A percentile compares a stretch with the other conserved stretches of the same genome.
Conservation (phyloP, 2,797 vertebrate genomes). For the Anguilla megastoma region DNA sequence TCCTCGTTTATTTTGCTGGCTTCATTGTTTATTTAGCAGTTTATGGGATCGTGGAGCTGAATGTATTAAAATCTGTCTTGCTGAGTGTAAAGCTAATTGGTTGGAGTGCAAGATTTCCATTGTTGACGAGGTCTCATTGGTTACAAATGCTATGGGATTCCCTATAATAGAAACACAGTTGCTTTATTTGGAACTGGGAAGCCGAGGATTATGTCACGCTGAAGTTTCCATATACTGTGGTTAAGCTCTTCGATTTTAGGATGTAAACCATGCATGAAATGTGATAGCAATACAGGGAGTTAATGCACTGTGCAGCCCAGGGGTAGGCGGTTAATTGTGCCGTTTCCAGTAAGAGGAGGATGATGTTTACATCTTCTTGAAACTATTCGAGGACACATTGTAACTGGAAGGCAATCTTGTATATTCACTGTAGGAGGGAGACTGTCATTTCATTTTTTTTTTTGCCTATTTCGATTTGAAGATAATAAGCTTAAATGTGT, state of each 20-base stretch:
- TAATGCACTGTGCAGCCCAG: not conserved
- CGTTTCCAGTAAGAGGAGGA: not conserved
- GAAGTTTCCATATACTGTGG: not conserved
- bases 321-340: not conserved
- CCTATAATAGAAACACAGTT: not conserved
- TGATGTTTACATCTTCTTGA: not conserved
- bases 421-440: not conserved
- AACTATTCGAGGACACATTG: not conserved
- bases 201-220: not conserved
- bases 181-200: not conserved
- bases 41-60: not conserved
- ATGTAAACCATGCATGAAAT: not conserved
- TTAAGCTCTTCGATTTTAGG: not conserved
- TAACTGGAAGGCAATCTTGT: not conserved
- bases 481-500: not conserved
- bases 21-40: not conserved
- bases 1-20: not conserved
- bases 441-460: not conserved
- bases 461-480: not conserved
- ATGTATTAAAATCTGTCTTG: not conserved
- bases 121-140: not conserved
- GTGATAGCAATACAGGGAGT: not conserved
- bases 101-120: not conserved
- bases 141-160: not conserved
- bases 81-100: not conserved